Conservation (phyloP, 2,888 invertebrate species). For the Thereva nobilitata region DNA sequence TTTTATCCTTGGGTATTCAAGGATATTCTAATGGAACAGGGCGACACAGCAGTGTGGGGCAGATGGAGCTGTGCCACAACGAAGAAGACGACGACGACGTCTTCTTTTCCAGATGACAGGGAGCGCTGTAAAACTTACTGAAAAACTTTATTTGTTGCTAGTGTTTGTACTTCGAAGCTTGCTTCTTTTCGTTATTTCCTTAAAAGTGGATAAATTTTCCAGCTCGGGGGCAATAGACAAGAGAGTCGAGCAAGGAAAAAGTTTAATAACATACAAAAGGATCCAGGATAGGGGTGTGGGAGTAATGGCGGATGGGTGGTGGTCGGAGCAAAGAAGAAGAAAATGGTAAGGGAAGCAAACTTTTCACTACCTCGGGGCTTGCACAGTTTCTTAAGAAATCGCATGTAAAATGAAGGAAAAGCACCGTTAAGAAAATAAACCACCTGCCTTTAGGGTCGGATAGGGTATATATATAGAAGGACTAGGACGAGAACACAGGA, state of each 20-base stretch:
- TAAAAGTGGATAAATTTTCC: slow-evolving; percentile 28
- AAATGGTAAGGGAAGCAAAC: background rate
- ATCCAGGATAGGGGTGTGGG: background rate
- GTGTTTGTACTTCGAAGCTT: slow-evolving; percentile 8
- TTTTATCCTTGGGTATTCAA: no score
- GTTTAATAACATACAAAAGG: slow-evolving; percentile 25
- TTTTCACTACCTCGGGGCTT: slow-evolving; percentile 10
- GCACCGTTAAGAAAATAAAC: slow-evolving; percentile 1
- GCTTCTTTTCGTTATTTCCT: slow-evolving; percentile 17
- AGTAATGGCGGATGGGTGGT: background rate
- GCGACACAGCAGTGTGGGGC: no score
- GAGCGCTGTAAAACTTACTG: slow-evolving; percentile 1
- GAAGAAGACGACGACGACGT: no score
- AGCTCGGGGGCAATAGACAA: slow-evolving; percentile 28
- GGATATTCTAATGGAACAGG: no score
- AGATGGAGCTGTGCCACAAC: no score
- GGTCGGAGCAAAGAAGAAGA: background rate
- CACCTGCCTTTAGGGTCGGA: slow-evolving; percentile 20
- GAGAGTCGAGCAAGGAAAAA: slow-evolving; percentile 20
- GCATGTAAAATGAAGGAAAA: background rate
- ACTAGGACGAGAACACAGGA: no score
- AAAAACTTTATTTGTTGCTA: slow-evolving; percentile 10
- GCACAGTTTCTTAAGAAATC: background rate
- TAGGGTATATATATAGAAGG: background rate
- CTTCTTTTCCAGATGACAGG: background rate